Base-by-base conservation (phyloP, 2,888 invertebrate species). In the Trilocha varians region DNA sequence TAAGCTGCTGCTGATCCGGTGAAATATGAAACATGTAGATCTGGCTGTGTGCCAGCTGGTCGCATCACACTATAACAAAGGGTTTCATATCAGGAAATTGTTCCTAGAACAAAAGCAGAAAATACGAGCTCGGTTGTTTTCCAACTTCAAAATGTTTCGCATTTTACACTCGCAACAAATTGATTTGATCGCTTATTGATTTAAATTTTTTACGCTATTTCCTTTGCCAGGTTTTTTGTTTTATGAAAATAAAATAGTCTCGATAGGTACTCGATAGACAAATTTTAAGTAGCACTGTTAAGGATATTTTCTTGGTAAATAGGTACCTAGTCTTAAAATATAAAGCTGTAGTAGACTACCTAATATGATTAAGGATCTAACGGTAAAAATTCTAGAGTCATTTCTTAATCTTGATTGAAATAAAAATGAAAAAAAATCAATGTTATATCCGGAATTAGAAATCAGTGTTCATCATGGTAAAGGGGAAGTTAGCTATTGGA, bases 11-110 rank as follows among this genome's bases (percentile, higher is more conserved):
- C 72, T 79, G 78, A 78, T 78, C 70, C 69, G 71, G 74, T 75
- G 73, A 79, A 76, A 80, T 80, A 80, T 79, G 75, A 79, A 80
- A 78, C 76, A 75, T 79, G 71, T 69, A 70, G 55, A 65, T 64
- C 67, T 80, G 79, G 79, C 79, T 57, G 59, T 53, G 55, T 63
- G 80, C 80, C 82, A 80, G 74, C 61, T 70, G 77, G 72, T 77
- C 70, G 75, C 76, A 70, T 70, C 72, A 75, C 70, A 68, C 74
- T 74, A 60, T 69, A 73, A 78, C 77, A 76, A 77, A 78, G 76
- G 71, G 76, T 71, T 76, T 79, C 71, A 78, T 75, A 76, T 74
- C 74, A 75, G 74, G 65, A 77, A 75, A 77, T 74, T 78, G 73
- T 77, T 70, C 67, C 67, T 71, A 76, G 74, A 76, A 77, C 76